Evolutionary conservation across 1,140 invertebrate genomes (phyloP).

Genomic region (Idris sp.): DNA sequence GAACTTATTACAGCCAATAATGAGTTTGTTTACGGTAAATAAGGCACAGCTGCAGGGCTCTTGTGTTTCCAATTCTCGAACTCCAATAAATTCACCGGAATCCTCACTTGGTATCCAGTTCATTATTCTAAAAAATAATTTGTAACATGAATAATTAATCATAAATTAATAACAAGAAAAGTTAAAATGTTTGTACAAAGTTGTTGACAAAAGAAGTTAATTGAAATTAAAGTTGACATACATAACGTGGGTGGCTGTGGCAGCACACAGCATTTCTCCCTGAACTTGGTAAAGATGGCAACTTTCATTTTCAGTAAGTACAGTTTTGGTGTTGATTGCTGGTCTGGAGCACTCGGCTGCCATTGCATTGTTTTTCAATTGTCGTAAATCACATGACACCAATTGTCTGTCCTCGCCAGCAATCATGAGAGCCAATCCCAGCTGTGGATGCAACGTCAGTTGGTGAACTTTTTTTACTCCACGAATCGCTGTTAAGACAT

Average conservation of each 20-base stretch:
- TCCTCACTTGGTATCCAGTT: constrained; percentile 74
- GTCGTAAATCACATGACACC: constrained; percentile 82
- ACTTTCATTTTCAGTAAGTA: constrained; percentile 79
- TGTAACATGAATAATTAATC: too few species aligned
- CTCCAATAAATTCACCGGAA: constrained; percentile 79
- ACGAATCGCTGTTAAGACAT: constrained; percentile 77
- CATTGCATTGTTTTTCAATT: constrained; percentile 81
- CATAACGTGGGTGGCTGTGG: constrained; percentile 83
- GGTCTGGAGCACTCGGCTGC: constrained; percentile 81
- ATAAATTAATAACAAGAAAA: too few species aligned
- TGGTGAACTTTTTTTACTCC: constrained; percentile 83
- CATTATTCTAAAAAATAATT: constrained; percentile 73
- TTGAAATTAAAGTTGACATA: constrained; percentile 53
- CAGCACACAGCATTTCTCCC: constrained; percentile 80
- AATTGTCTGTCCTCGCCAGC: constrained; percentile 82
- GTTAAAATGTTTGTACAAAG: too few species aligned
- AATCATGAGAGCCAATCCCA: constrained; percentile 83
- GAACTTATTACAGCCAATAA: constrained; percentile 88
- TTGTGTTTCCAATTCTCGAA: constrained; percentile 83
- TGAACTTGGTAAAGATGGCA: constrained; percentile 82
- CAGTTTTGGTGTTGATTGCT: constrained; percentile 79
- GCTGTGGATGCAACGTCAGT: constrained; percentile 79
- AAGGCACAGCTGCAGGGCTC: constrained; percentile 87
- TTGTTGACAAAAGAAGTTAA: too few species aligned
- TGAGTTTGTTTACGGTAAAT: constrained; percentile 83